Percentiles rank a stretch among this genome's conserved stretches.
These are phyloP conservation scores for Cyclina sinensis DNA, from an alignment of 1,140 invertebrate genomes.

Conservation along the genomic window DNA sequence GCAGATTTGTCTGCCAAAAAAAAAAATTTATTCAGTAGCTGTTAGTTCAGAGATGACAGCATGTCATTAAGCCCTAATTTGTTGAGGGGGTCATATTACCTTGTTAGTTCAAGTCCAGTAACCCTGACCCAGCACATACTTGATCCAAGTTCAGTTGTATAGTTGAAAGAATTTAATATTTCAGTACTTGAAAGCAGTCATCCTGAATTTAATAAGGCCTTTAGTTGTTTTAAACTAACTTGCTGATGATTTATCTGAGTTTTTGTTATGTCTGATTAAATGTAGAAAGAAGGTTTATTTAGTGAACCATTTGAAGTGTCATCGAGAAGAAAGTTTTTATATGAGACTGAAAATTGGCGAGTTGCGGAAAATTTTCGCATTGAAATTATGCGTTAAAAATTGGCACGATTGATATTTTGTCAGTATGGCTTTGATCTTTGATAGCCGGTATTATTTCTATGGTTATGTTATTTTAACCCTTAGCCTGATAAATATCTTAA, in stretches of 20 bases:
- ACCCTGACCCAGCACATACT: background rate
- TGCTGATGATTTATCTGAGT: background rate
- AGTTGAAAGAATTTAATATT: background rate
- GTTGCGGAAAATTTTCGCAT: no score
- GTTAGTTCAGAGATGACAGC: no score
- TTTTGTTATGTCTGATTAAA: background rate
- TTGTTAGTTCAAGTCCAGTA: conserved; percentile 4
- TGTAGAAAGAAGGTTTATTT: background rate
- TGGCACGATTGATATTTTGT: no score
- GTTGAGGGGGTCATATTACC: background rate
- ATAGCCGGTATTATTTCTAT: background rate
- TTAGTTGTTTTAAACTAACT: background rate
- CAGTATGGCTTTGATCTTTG: background rate
- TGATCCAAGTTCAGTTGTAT: background rate
- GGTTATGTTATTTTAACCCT: no score
- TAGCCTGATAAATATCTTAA: no score
- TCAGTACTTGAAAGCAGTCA: background rate
- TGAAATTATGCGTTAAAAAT: no score
- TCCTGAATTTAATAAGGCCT: background rate
- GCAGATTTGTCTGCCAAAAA: no score
- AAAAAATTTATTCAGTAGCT: no score
- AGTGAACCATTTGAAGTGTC: no score
- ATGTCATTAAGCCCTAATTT: no score
- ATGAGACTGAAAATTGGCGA: no score
- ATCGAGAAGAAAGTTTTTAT: no score